Conservation (phyloP, 2,113 vertebrate genomes). For the Pyrgilauda ruficollis region DNA sequence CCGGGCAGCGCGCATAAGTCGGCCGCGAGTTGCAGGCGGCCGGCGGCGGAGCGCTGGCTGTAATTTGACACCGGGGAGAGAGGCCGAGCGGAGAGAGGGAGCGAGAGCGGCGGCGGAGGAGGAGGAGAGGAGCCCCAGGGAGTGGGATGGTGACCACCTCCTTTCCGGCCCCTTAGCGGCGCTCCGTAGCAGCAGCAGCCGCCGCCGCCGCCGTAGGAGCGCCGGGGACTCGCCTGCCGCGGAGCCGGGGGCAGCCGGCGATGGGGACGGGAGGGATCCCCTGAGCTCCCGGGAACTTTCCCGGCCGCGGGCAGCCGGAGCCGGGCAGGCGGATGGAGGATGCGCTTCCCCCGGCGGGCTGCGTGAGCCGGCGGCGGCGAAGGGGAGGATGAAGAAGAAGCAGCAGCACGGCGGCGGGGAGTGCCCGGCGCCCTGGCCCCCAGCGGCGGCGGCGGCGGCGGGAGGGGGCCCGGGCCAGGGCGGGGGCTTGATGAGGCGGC, state of each 20-base stretch:
- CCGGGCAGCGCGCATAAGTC: neutral
- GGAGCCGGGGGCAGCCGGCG: conserved; percentile 1
- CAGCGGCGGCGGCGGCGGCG: conserved; percentile 60
- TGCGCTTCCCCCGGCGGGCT: conserved; percentile 72
- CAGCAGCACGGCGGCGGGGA: conserved; percentile 75
- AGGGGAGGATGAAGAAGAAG: conserved; percentile 89
- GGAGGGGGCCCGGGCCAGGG: conserved; percentile 70
- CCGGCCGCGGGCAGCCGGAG: conserved; percentile 29
- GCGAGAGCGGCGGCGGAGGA: neutral
- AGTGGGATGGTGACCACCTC: conserved; percentile 68
- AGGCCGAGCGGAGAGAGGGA: conserved; percentile 13
- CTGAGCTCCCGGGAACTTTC: conserved; percentile 53
- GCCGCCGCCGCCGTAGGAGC: neutral
- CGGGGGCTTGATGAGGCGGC: conserved; percentile 52
- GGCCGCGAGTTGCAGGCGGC: neutral
- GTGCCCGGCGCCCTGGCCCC: conserved; percentile 66
- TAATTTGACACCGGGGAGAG: conserved; percentile 38
- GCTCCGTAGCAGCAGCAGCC: neutral
- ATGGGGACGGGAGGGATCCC: conserved; percentile 20
- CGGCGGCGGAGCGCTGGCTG: neutral
- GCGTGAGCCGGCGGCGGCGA: conserved; percentile 78
- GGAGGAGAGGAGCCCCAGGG: conserved; percentile 24
- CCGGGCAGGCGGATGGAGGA: conserved; percentile 68
- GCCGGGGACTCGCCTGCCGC: neutral
- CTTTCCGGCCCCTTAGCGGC: conserved; percentile 25